Base-by-base conservation (phyloP, 2,888 invertebrate species). In the Dioctria linearis region DNA sequence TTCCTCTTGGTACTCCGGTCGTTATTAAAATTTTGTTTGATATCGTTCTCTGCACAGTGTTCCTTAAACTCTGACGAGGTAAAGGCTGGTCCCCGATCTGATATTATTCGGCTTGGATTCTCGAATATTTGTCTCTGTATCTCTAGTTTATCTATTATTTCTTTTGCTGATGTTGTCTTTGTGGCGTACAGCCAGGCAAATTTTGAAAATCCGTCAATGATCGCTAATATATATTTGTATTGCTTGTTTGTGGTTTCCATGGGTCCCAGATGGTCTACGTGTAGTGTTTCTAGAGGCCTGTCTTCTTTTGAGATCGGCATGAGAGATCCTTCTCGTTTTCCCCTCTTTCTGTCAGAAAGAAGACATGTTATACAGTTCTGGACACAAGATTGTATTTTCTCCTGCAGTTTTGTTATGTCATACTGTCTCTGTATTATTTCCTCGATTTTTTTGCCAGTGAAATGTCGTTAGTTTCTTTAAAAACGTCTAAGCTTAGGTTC, bases 191-290 rank as follows among this genome's bases (percentile, higher is more conserved):
- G 4, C 66, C 66, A 66, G 2, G 3, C n/a, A 3, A 66, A 66
- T 66, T 66, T 66, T 5, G 66, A 11, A 43, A 66, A 66, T 6
- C 13, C 66, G 5, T 66, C 66, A 5, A 43, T 43, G 11, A 66
- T 43, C 6, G 42, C 66, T 4, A 66, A 13, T 9, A 66, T 13
- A 13, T 66, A 46, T 46, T 8, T 4, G 8, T 46, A 46, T 46
- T 46, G 46, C 8, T 46, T 46, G 46, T 46, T 46, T 83, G 65
- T 87, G 83, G 61, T 86, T 86, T 46, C 86, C 86, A 13, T 81
- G 3, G 86, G 86, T 3, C 87, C 86, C 4, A 87, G n/a, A 57
- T 88, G 87, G 63, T 87, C 87, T 8, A 85, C 57, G 61, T 87
- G 86, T 46, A 8, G 8, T 46, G n/a, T n/a, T n/a, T n/a, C n/a